phyloP scores from a whole-genome alignment of 2,113 vertebrate genomes.

The Tenrec ecaudatus region DNA sequence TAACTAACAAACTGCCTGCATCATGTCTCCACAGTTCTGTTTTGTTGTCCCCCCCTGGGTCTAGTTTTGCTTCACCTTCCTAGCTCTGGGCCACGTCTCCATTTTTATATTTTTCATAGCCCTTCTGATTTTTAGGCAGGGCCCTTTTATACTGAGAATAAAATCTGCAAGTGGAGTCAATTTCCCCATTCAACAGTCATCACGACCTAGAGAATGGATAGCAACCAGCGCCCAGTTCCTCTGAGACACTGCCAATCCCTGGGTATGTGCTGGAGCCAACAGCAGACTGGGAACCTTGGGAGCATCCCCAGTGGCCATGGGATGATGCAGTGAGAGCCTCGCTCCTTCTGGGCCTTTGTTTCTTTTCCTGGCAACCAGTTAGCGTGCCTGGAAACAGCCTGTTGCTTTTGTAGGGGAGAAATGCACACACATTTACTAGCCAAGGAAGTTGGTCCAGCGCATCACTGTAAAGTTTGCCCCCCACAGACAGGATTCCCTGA shows the following conservation, averaged over 20 bases:
- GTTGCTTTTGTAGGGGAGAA: slow-evolving; percentile 25
- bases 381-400: slow-evolving; percentile 39
- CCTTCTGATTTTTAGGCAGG: neutral
- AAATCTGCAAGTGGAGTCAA: neutral
- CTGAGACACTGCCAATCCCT: neutral
- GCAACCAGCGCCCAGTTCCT: neutral
- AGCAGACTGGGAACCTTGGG: neutral
- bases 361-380: slow-evolving; percentile 16
- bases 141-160: slow-evolving; percentile 9
- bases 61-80: slow-evolving; percentile 28
- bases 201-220: neutral
- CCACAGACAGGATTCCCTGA: neutral
- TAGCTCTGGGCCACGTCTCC: slow-evolving; percentile 14
- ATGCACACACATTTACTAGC: neutral
- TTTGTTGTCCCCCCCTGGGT: neutral
- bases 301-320: neutral
- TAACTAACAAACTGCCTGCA: neutral
- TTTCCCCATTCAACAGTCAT: neutral
- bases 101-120: slow-evolving; percentile 29
- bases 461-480: neutral
- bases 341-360: slow-evolving; percentile 9
- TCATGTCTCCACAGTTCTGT: neutral
- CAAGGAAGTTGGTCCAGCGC: neutral
- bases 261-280: slow-evolving; percentile 22
- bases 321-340: neutral